phyloP scores from a whole-genome alignment of 1,140 invertebrate genomes.

The Drosophila dunni region DNA sequence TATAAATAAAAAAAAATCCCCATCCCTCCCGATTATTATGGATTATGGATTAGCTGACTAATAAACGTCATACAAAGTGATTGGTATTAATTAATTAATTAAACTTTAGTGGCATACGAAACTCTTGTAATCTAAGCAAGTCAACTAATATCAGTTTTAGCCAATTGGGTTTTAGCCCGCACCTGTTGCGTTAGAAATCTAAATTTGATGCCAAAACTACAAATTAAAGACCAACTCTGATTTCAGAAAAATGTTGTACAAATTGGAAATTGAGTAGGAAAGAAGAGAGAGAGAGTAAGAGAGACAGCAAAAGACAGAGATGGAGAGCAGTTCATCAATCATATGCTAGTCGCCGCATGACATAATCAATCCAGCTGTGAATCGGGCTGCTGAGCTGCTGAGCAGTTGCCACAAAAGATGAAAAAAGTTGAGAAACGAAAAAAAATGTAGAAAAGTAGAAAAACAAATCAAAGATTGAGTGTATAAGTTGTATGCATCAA shows the following conservation, averaged over 20 bases:
- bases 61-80: no score
- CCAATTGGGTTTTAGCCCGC: constrained; percentile 2
- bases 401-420: constrained; percentile 29
- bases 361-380: constrained; percentile 73
- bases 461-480: constrained; percentile 37
- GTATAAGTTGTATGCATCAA: constrained; percentile 65
- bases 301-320: background rate
- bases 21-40: no score
- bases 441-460: background rate
- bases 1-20: no score
- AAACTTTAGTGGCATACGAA: no score
- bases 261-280: constrained; percentile 9
- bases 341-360: constrained; percentile 63
- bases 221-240: constrained; percentile 39
- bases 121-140: background rate
- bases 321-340: constrained; percentile 59
- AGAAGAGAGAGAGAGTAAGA: background rate
- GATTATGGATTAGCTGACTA: no score
- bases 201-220: constrained; percentile 38
- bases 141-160: background rate
- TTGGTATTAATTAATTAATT: no score
- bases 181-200: constrained; percentile 56
- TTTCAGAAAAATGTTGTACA: constrained; percentile 20
- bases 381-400: constrained; percentile 36
- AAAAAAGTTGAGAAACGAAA: background rate